Percentiles rank a stretch among this genome's conserved stretches.
phyloP scores from a whole-genome alignment of 1,140 invertebrate genomes.

The Forficula auricularia region DNA sequence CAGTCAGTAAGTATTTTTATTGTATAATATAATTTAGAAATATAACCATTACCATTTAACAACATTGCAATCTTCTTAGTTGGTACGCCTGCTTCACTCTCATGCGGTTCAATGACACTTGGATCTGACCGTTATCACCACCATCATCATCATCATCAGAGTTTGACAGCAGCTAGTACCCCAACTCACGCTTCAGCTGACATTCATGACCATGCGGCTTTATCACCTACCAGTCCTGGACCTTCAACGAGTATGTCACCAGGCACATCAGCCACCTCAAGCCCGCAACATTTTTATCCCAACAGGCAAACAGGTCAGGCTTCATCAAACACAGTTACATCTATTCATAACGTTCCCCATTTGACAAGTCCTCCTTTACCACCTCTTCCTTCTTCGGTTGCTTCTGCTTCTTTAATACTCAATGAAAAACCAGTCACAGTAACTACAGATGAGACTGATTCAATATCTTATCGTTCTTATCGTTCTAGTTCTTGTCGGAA shows the following conservation, averaged over 20 bases:
- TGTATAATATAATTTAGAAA: background rate
- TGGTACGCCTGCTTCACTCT: constrained; percentile 30
- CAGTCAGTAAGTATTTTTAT: constrained; percentile 19
- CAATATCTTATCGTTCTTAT: no score
- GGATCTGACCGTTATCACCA: constrained; percentile 22
- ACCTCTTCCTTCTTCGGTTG: no score
- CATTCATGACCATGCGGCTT: background rate
- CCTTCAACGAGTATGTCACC: constrained; percentile 17
- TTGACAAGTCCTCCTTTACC: constrained; percentile 10
- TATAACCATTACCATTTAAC: background rate
- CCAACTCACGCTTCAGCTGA: no score
- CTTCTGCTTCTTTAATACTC: no score
- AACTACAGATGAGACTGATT: no score
- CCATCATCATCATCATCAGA: constrained; percentile 6
- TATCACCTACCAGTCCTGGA: constrained; percentile 10
- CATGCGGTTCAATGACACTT: constrained; percentile 41
- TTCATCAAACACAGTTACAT: constrained; percentile 19
- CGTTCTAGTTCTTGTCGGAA: no score
- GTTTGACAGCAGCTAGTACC: constrained; percentile 6
- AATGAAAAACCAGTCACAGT: no score
- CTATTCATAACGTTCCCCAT: constrained; percentile 15
- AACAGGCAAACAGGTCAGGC: constrained; percentile 20
- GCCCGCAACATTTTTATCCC: constrained; percentile 17
- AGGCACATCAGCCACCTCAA: constrained; percentile 19
- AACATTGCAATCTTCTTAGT: constrained; percentile 14